phyloP scores from a whole-genome alignment of 2,797 vertebrate genomes.

The Crocidura indochinensis region DNA sequence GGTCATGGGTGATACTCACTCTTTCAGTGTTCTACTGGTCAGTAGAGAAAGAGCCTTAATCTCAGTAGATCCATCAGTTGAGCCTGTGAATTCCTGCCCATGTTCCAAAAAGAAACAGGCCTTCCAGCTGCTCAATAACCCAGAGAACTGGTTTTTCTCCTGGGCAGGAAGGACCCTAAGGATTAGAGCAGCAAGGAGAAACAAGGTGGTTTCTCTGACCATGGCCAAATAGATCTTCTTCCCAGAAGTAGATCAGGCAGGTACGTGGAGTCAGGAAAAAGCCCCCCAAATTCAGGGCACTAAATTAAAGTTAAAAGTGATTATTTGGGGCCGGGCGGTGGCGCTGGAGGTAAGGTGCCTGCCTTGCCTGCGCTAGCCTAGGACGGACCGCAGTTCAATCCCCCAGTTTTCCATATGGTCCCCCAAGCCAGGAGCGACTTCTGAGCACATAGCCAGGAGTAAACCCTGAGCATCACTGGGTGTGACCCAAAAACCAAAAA shows the following conservation, averaged over 20 bases:
- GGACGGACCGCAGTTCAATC: no score
- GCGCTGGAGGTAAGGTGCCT: no score
- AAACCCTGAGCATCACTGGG: no score
- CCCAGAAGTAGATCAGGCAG: not conserved
- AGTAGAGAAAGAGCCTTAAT: constrained; percentile 9
- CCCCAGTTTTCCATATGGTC: no score
- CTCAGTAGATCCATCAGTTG: not conserved
- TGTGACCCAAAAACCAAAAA: no score
- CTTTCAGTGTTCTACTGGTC: not conserved
- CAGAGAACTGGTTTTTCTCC: not conserved
- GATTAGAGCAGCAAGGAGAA: not conserved
- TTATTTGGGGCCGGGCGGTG: no score
- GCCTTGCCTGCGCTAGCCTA: no score
- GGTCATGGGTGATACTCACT: not conserved
- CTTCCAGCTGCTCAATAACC: not conserved
- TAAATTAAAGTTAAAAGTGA: constrained; percentile 3
- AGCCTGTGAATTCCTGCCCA: not conserved
- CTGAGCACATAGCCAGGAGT: no score
- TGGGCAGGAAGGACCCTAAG: not conserved
- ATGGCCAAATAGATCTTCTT: not conserved
- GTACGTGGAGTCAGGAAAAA: not conserved
- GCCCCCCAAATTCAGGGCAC: not conserved
- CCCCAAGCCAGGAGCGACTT: no score
- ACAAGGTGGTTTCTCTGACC: not conserved
- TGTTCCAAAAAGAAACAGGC: not conserved